Conservation (phyloP, 2,113 vertebrate genomes). For the Aplodontia rufa region DNA sequence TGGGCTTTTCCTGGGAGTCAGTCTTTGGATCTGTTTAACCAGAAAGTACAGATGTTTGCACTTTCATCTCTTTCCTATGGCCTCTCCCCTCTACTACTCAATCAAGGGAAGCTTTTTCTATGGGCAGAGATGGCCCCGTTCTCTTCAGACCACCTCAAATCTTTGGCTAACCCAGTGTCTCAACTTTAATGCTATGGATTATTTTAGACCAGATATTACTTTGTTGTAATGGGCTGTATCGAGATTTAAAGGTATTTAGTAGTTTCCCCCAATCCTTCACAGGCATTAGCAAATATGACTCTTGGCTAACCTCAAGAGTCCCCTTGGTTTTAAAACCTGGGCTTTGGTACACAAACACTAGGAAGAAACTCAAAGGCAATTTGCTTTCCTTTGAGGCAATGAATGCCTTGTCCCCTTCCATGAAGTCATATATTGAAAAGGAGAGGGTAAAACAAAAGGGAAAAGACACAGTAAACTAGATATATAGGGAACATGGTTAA, state of each 20-base stretch:
- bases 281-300: not conserved
- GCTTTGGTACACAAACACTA: not conserved
- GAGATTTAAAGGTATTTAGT: not conserved
- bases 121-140: not conserved
- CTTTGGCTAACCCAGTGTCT: not conserved
- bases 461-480: not conserved
- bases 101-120: not conserved
- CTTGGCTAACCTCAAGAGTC: not conserved
- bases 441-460: not conserved
- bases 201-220: not conserved
- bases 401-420: not conserved
- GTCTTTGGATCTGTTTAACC: not conserved
- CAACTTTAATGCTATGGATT: not conserved
- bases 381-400: not conserved
- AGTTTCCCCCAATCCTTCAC: not conserved
- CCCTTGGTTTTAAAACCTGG: not conserved
- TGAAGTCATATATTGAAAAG: not conserved
- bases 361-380: not conserved
- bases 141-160: not conserved
- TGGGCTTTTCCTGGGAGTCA: not conserved
- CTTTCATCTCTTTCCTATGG: not conserved
- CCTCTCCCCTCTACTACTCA: not conserved
- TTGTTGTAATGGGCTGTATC: not conserved
- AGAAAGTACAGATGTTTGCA: not conserved
- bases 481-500: not conserved